Base-by-base conservation (phyloP, 2,113 vertebrate species). In the Chionodraco myersi region DNA sequence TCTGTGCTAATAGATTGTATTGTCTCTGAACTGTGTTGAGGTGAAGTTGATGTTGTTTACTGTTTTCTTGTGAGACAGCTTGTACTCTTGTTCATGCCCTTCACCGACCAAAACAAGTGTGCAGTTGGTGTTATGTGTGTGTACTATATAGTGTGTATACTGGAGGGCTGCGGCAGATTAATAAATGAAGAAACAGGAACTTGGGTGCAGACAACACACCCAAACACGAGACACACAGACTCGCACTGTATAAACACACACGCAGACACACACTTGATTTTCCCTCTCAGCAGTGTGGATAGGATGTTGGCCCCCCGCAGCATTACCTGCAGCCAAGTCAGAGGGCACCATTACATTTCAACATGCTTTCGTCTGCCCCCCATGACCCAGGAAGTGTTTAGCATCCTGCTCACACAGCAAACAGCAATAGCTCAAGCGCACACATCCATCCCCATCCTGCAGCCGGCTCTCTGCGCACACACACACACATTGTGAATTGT, bases 371-470 rank as follows among this genome's bases (percentile, higher is more conserved):
- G 16, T 57, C 21, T 18, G 30, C 6, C 74, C 78, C 66, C 78
- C 69, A 48, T 87, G 80, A 92, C 86, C 90, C 80, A 87, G 79
- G 89, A 83, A 85, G 82, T 80, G 71, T 82, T 91, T 87, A 85
- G 58, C 75, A 90, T 90, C 92, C 89, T 52, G 75, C 70, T 86
- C 90, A 90, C 84, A 88, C 69, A 13, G 73, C 59, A 72, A 71
- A 83, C 76, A 90, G 71, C 71, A 80, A 77, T 83, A 83, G 69
- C 41, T 23, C 5, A 5, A 81, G 95, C 94, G 93, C 93, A 89
- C 94, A 92, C 92, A 94, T 94, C 91, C 93, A 93, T 93, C 90
- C 91, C 86, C 80, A 68, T 81, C 73, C 56, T 44, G 16, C 21
- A 79, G 36, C 53, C 47, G 18, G 21, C 75, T 72, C 36, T 62